Conservation (phyloP, 2,113 vertebrate genomes). For the Carassius gibelio region DNA sequence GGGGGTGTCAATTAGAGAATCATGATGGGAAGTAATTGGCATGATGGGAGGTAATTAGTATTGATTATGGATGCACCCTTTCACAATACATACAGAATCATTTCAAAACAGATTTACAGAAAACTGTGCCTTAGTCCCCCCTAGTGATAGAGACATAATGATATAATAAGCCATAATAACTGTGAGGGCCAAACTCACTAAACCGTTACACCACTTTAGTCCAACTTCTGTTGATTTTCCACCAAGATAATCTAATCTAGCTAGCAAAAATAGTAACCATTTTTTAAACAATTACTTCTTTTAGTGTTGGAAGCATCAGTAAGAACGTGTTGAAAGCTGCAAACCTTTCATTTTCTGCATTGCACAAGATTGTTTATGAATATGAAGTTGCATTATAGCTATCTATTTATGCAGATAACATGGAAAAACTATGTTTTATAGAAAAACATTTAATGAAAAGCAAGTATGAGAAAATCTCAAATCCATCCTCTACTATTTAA, state of each 20-base stretch:
- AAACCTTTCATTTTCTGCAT: background rate
- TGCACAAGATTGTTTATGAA: background rate
- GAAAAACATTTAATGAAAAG: background rate
- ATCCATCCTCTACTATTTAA: background rate
- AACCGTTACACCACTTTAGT: background rate
- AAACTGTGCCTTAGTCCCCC: background rate
- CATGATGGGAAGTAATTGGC: background rate
- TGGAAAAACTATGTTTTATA: background rate
- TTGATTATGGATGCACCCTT: background rate
- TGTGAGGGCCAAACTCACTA: background rate
- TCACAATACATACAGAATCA: background rate
- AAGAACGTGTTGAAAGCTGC: background rate
- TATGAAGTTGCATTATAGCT: background rate
- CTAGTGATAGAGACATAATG: background rate
- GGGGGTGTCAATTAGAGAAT: background rate
- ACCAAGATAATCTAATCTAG: constrained; percentile 13
- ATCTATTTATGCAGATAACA: background rate
- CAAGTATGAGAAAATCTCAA: background rate
- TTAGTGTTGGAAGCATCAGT: background rate
- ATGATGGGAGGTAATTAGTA: too few species aligned
- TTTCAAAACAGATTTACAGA: background rate
- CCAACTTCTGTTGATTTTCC: background rate
- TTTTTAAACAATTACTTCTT: background rate
- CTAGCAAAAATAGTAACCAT: background rate
- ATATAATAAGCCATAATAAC: constrained; percentile 5